These are phyloP conservation scores for Melanotaenia pygmaea DNA, from an alignment of 2,797 vertebrate species.

Conservation along the genomic window DNA sequence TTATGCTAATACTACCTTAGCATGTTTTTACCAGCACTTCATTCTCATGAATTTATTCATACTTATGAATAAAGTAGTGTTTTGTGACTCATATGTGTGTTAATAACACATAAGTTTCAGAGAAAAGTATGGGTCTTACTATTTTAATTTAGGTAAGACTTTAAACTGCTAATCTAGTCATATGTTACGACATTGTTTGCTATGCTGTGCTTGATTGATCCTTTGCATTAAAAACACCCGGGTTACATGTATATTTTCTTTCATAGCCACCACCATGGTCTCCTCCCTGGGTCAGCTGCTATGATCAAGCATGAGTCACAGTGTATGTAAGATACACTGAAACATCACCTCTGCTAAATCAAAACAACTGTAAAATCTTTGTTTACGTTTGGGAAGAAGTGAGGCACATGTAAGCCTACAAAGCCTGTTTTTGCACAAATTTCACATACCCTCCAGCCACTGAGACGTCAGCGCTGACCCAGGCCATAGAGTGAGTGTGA, in stretches of 20 bases:
- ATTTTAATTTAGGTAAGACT: neutral
- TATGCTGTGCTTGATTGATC: neutral
- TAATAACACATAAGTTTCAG: neutral
- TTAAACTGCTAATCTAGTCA: neutral
- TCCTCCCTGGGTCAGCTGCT: neutral
- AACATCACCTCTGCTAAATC: constrained; percentile 11
- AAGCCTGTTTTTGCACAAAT: constrained; percentile 29
- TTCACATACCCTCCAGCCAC: constrained; percentile 25
- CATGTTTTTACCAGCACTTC: neutral
- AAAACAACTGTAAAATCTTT: constrained; percentile 16
- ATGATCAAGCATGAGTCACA: neutral
- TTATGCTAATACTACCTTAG: neutral
- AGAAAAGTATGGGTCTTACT: neutral
- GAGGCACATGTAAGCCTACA: constrained; percentile 11
- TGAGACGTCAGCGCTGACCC: constrained; percentile 25
- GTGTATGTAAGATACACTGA: neutral
- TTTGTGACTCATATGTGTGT: constrained; percentile 1
- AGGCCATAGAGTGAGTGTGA: constrained; percentile 29
- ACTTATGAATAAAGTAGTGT: neutral
- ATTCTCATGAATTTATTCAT: neutral
- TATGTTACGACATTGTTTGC: neutral
- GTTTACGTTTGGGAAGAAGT: constrained; percentile 9
- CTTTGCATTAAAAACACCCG: neutral
- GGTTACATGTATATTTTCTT: constrained; percentile 1
- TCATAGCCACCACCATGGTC: constrained; percentile 7